Conservation (phyloP, 2,888 invertebrate genomes). For the Drosophila koepferae region DNA sequence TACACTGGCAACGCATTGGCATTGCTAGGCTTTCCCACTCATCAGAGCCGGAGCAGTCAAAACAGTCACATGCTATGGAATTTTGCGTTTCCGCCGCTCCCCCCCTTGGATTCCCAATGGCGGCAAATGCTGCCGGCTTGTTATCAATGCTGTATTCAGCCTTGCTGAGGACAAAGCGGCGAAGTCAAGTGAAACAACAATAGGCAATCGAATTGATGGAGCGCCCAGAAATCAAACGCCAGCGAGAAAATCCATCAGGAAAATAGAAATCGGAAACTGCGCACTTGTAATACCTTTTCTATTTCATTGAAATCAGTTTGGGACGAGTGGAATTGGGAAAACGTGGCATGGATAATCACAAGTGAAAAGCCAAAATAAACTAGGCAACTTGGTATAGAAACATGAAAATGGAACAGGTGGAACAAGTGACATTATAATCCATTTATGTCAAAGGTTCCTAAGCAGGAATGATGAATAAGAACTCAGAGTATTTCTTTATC, state of each 20-base stretch:
- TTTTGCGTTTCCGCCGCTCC: neutral
- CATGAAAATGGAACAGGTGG: neutral
- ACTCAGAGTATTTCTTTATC: too few species aligned
- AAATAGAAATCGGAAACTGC: neutral
- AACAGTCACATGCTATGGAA: conserved; percentile 3
- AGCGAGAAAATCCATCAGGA: conserved; percentile 28
- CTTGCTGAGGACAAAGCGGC: conserved; percentile 15
- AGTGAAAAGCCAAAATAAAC: too few species aligned
- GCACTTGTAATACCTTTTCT: conserved; percentile 20
- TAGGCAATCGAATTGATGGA: conserved; percentile 40
- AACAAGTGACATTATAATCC: neutral
- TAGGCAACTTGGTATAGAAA: neutral
- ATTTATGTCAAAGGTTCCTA: neutral
- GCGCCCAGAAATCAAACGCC: conserved; percentile 40
- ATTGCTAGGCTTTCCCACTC: conserved; percentile 31
- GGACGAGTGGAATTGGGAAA: conserved; percentile 2
- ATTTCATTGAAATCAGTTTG: neutral
- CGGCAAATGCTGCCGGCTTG: conserved; percentile 14
- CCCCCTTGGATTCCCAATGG: conserved; percentile 1
- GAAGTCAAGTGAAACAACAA: conserved; percentile 39
- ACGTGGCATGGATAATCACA: neutral
- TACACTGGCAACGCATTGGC: conserved; percentile 31
- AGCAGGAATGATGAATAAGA: too few species aligned
- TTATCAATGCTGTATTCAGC: conserved; percentile 31
- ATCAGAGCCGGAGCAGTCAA: neutral